Percentiles rank a stretch among this genome's conserved stretches.
These are phyloP conservation scores for Gryllus bimaculatus DNA, from an alignment of 1,140 invertebrate genomes.

Conservation along the genomic window DNA sequence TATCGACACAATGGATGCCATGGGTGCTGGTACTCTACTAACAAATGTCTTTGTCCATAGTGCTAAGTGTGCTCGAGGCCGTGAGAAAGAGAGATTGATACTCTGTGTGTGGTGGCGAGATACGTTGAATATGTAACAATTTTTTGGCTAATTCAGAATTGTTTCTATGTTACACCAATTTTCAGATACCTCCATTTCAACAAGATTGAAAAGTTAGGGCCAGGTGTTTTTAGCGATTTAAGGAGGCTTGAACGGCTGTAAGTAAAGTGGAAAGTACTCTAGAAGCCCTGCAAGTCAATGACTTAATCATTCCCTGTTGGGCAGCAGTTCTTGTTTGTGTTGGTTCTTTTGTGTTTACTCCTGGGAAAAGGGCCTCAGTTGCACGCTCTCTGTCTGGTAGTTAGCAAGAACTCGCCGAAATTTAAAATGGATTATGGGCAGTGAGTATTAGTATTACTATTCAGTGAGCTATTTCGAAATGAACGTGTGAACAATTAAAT, in stretches of 20 bases:
- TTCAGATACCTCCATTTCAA: constrained; percentile 41
- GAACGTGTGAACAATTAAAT: too few relatives aligned
- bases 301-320: neutral
- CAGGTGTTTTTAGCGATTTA: constrained; percentile 35
- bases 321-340: neutral
- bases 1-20: neutral
- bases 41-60: neutral
- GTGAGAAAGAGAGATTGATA: neutral
- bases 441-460: too few relatives aligned
- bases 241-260: constrained; percentile 39
- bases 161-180: constrained; percentile 20
- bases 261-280: constrained; percentile 25
- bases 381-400: neutral
- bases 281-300: neutral
- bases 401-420: neutral
- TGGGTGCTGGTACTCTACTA: neutral
- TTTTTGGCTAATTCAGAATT: constrained; percentile 8
- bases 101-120: neutral
- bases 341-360: neutral
- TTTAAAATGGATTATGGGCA: neutral
- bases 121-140: neutral
- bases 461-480: too few relatives aligned
- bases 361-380: neutral
- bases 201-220: constrained; percentile 35
- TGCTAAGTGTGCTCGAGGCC: neutral